Percentiles rank a stretch among this genome's conserved stretches.
phyloP scores from a whole-genome alignment of 2,113 vertebrate species.

The Coturnix japonica region DNA sequence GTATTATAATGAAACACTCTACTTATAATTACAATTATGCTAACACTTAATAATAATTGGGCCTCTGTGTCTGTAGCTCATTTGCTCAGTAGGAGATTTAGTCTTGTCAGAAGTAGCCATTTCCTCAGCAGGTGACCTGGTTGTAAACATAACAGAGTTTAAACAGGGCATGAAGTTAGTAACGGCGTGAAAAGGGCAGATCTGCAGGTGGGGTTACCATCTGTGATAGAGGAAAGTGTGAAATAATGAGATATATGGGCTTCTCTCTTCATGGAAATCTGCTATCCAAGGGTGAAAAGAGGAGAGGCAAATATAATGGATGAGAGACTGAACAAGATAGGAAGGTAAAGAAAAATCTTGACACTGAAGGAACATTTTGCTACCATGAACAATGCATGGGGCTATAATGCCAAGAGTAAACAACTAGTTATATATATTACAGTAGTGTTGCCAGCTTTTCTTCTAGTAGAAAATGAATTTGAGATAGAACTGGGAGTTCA shows the following conservation, averaged over 20 bases:
- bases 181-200: conserved; percentile 56
- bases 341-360: conserved; percentile 26
- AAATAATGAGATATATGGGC: conserved; percentile 48
- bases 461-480: not conserved
- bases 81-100: conserved; percentile 71
- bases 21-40: conserved; percentile 81
- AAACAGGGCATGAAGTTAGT: conserved; percentile 56
- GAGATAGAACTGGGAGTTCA: not conserved
- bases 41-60: conserved; percentile 82
- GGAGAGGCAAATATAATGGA: conserved; percentile 21
- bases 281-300: conserved; percentile 59
- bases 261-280: not conserved
- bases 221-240: conserved; percentile 34
- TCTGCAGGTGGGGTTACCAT: conserved; percentile 59
- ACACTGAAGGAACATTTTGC: not conserved
- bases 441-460: not conserved
- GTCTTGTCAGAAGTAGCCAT: conserved; percentile 69
- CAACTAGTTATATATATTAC: not conserved
- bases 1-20: conserved; percentile 78
- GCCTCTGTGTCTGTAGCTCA: conserved; percentile 68
- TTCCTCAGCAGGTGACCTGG: conserved; percentile 69
- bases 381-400: not conserved
- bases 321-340: conserved; percentile 3
- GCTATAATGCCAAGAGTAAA: conserved; percentile 28
- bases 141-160: conserved; percentile 60